A percentile compares a stretch with the other conserved stretches of the same genome.
Conservation (phyloP, 2,888 invertebrate genomes). For the Polydesmus complanatus region DNA sequence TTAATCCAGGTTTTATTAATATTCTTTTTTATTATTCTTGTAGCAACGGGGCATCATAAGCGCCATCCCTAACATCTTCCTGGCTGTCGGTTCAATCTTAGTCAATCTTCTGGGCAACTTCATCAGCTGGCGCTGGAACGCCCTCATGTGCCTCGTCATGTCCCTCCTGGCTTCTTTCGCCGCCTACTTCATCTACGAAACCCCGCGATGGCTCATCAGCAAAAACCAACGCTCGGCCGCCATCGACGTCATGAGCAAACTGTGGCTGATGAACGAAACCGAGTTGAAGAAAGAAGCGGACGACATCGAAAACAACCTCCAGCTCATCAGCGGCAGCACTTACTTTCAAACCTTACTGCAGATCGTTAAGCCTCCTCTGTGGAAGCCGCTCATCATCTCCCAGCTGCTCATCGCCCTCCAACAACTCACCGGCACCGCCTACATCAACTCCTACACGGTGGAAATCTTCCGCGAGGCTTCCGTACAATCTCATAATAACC, state of each 20-base stretch:
- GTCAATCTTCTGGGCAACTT: no score
- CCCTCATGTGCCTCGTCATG: not conserved
- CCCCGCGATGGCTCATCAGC: not conserved
- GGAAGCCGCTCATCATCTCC: not conserved
- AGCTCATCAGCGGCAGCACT: no score
- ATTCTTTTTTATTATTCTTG: no score
- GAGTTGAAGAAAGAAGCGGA: not conserved
- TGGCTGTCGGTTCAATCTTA: no score
- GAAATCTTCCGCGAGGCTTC: not conserved
- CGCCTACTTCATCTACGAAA: not conserved
- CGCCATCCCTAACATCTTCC: no score
- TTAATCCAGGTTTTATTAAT: no score
- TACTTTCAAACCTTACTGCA: no score
- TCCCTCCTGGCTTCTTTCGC: not conserved
- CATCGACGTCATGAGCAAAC: not conserved
- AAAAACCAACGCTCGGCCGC: not conserved
- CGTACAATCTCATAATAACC: no score
- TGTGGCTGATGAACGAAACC: not conserved
- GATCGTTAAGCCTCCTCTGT: not conserved
- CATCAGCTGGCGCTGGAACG: not conserved
- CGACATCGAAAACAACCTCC: no score
- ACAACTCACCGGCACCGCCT: not conserved
- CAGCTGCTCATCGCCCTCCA: not conserved
- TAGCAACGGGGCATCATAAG: no score
- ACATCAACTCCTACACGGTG: not conserved